A percentile compares a stretch with the other conserved stretches of the same genome.
Conservation (phyloP, 2,888 invertebrate species). For the Patella depressa region DNA sequence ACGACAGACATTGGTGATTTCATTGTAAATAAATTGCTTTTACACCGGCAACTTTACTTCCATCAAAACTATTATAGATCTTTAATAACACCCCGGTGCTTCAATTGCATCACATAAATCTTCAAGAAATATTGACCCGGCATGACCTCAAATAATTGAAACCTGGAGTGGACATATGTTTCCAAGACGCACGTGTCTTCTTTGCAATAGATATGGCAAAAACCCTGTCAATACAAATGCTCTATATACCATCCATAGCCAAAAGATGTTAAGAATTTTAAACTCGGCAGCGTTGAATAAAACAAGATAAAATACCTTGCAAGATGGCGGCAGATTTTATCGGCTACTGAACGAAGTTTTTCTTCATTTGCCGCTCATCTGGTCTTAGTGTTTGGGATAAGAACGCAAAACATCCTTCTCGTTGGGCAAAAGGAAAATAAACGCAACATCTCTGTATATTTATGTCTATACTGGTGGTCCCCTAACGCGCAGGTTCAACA, state of each 20-base stretch:
- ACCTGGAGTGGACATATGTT: conserved; percentile 1
- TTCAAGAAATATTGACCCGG: too few relatives aligned
- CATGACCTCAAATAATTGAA: too few relatives aligned
- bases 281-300: background rate
- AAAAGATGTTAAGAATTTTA: conserved; percentile 5
- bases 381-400: conserved; percentile 17
- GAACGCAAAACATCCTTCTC: conserved; percentile 29
- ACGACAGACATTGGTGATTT: too few relatives aligned
- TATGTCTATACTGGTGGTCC: conserved; percentile 26
- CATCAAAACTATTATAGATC: too few relatives aligned
- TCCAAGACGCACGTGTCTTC: background rate
- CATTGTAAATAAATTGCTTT: too few relatives aligned
- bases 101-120: too few relatives aligned
- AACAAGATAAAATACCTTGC: conserved; percentile 1
- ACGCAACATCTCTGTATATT: conserved; percentile 26
- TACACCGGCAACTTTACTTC: too few relatives aligned
- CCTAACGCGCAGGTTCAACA: conserved; percentile 22
- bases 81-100: too few relatives aligned
- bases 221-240: background rate
- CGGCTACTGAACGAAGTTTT: background rate
- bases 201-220: background rate
- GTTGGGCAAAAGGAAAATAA: conserved; percentile 23
- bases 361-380: conserved; percentile 18
- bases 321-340: background rate
- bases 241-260: background rate